Evolutionary conservation across 2,888 invertebrate species (phyloP), one percentile per base, ranked within the genome.

Genomic region (Exocentrus adspersus): DNA sequence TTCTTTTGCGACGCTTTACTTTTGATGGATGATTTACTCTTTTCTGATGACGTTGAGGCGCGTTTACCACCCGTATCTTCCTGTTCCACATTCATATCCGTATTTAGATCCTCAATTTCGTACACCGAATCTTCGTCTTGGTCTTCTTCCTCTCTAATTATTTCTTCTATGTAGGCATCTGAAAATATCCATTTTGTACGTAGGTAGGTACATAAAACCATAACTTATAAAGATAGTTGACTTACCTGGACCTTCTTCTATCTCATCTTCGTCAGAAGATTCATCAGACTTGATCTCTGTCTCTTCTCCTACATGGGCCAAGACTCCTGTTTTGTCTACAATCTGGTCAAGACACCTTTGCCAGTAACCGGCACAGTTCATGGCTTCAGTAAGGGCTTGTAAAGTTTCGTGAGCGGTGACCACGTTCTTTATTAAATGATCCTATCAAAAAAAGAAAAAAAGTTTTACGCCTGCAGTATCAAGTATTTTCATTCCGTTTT

Each of bases 361-460:
- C 81, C 81, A 81, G 60, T 80, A 79, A 3, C 72, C 74, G 1
- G 81, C 79, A 28, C 78, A 78, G 43, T 78, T 78, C 59, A 81
- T 75, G 3, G 80, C 81, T 52, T 81, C 80, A 0, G 78, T 77
- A n/a, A 81, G 64, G 12, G 80, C 76, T 51, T 74, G 72, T 2
- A 79, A 68, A 1, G 81, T 79, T 51, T 80, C 77, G 43, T 81
- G 80, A 6, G 79, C 80, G 1, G 75, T 72, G 1, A 77, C 76
- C 20, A 79, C 78, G 56, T 79, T 72, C 20, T 75, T 76, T 43
- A 80, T 80, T n/a, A 79, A 68, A 56, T 79, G 78, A 62, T 80
- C 79, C 68, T 69, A 24, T 7, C 24, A 16, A 48, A 9, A 37
- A 6, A 43, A 28, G 9, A 1, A 37, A 37, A n/a, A n/a, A n/a